Evolutionary conservation across 2,888 invertebrate species (phyloP).

Genomic region (Leptopterna dolabrata): DNA sequence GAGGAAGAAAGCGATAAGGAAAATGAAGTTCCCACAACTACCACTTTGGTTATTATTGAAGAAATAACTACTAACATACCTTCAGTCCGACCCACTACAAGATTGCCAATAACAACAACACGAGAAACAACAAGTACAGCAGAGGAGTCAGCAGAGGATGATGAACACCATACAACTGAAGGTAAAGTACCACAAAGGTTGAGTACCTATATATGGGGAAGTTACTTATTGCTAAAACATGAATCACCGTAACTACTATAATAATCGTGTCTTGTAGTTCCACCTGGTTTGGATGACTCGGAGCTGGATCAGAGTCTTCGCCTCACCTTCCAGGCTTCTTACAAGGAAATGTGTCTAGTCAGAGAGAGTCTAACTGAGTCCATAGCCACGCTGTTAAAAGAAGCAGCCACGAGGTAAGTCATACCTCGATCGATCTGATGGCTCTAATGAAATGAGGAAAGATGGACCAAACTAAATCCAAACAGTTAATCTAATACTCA

Average conservation of each 20-base stretch:
- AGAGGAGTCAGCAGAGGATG: not conserved
- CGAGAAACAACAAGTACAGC: slow-evolving; percentile 22
- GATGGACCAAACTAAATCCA: not conserved
- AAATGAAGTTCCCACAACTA: slow-evolving; percentile 11
- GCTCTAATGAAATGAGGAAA: not conserved
- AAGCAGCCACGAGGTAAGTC: slow-evolving; percentile 46
- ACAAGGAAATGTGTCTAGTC: slow-evolving; percentile 54
- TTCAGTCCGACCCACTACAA: slow-evolving; percentile 15
- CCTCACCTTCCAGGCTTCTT: slow-evolving; percentile 55
- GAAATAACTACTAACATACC: slow-evolving; percentile 30
- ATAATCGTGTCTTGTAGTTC: not conserved
- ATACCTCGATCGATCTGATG: not conserved
- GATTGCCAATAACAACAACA: not conserved
- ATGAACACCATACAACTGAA: not conserved
- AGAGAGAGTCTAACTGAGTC: slow-evolving; percentile 54
- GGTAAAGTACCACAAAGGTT: not conserved
- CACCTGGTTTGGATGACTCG: not conserved
- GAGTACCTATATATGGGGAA: no score
- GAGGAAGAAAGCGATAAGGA: slow-evolving; percentile 29
- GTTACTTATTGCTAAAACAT: no score
- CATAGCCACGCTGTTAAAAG: slow-evolving; percentile 50
- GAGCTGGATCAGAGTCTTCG: slow-evolving; percentile 13
- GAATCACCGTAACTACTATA: no score
- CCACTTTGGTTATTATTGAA: slow-evolving; percentile 35
- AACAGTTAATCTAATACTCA: no score